phyloP scores from a whole-genome alignment of 1,140 invertebrate species.

The Scaptodrosophila lebanonensis region DNA sequence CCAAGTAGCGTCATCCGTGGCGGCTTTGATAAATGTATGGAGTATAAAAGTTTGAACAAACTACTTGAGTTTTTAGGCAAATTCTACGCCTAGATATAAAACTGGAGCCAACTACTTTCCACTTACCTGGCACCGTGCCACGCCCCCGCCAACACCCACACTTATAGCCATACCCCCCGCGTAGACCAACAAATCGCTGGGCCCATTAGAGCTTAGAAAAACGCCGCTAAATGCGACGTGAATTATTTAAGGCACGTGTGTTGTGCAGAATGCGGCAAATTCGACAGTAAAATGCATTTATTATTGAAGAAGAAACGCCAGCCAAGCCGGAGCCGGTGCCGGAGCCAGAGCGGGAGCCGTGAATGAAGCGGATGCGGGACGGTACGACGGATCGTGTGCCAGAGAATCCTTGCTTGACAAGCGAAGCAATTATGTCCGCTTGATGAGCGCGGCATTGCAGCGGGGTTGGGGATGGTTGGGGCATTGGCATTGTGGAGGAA shows the following conservation, averaged over 20 bases:
- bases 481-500: background rate
- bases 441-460: constrained; percentile 19
- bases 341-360: background rate
- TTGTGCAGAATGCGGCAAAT: constrained; percentile 71
- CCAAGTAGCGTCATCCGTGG: constrained; percentile 16
- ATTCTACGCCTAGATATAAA: constrained; percentile 67
- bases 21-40: constrained; percentile 66
- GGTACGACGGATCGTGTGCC: constrained; percentile 1
- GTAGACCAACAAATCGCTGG: constrained; percentile 44
- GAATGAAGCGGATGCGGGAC: constrained; percentile 5
- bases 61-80: constrained; percentile 72
- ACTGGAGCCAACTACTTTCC: constrained; percentile 66
- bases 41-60: constrained; percentile 65
- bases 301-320: constrained; percentile 60
- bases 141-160: constrained; percentile 15
- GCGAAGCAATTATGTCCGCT: constrained; percentile 43
- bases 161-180: background rate
- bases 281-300: constrained; percentile 74
- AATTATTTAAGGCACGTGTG: constrained; percentile 74
- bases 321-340: background rate
- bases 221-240: constrained; percentile 67
- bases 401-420: constrained; percentile 47
- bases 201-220: constrained; percentile 51
- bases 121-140: constrained; percentile 64
- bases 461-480: too few relatives aligned